Percentiles rank a stretch among this genome's conserved stretches.
Evolutionary conservation across 1,140 invertebrate species (phyloP).

Genomic region (Rhagoletis zephyria): DNA sequence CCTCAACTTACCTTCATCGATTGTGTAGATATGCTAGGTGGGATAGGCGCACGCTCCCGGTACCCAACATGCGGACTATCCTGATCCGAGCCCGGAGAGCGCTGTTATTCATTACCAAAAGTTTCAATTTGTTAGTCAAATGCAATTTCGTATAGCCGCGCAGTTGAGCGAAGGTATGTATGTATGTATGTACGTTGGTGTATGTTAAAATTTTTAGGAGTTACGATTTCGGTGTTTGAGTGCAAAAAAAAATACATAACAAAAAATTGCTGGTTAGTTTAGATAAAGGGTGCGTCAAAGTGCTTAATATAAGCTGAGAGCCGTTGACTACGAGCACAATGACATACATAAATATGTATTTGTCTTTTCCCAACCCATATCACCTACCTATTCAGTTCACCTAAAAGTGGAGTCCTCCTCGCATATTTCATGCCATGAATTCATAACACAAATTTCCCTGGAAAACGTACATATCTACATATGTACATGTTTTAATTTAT

Average conservation of each 20-base stretch:
- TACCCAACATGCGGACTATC: conserved; percentile 67
- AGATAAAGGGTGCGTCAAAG: not conserved
- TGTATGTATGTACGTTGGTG: not conserved
- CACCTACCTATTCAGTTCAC: too few relatives aligned
- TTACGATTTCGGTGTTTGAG: conserved; percentile 13
- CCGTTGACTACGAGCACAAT: conserved; percentile 30
- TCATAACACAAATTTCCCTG: too few relatives aligned
- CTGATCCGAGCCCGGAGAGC: conserved; percentile 72
- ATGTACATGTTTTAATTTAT: too few relatives aligned
- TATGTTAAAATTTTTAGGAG: not conserved
- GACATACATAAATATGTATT: conserved; percentile 12
- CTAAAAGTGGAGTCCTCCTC: not conserved
- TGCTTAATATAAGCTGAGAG: not conserved
- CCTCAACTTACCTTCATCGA: conserved; percentile 71
- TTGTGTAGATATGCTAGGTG: conserved; percentile 71
- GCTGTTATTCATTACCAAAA: conserved; percentile 60
- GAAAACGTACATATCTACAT: too few relatives aligned
- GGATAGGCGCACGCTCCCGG: conserved; percentile 68
- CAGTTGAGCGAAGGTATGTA: not conserved
- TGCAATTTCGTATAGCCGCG: conserved; percentile 15
- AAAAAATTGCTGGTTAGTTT: conserved; percentile 24
- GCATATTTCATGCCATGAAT: not conserved
- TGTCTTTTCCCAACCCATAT: not conserved
- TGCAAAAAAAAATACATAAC: conserved; percentile 37
- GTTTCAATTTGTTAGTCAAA: conserved; percentile 29